Conservation (phyloP, 2,797 vertebrate species). For the Rhinoraja longicauda region DNA sequence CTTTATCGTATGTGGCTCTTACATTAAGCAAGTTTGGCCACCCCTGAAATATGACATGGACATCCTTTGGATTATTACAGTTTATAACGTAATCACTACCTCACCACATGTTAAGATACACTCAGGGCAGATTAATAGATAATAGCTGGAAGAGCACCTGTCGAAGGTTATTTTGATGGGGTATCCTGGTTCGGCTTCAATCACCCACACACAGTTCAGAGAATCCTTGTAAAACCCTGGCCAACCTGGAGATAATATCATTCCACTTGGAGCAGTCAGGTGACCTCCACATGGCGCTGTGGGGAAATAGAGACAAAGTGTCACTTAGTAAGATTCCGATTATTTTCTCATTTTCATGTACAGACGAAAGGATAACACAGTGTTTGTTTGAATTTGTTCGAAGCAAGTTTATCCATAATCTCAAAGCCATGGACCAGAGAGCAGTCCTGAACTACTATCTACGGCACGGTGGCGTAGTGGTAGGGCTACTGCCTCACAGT, state of each 20-base stretch:
- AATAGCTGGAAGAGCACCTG: conserved; percentile 62
- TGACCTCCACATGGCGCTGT: conserved; percentile 91
- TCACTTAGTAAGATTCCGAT: background rate
- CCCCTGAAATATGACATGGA: too few species aligned
- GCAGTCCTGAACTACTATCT: too few species aligned
- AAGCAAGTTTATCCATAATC: background rate
- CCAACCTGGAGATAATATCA: conserved; percentile 96
- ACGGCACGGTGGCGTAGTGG: too few species aligned
- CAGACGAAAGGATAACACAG: background rate
- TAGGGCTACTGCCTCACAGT: too few species aligned
- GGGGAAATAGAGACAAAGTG: conserved; percentile 15
- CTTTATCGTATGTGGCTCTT: too few species aligned
- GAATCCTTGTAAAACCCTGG: conserved; percentile 99
- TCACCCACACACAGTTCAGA: conserved; percentile 94
- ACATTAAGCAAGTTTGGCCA: too few species aligned
- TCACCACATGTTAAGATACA: background rate
- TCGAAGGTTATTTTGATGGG: conserved; percentile 99
- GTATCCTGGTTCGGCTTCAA: conserved; percentile 92
- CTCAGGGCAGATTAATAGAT: background rate
- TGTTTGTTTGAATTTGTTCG: background rate
- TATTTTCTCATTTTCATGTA: background rate
- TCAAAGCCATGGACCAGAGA: too few species aligned
- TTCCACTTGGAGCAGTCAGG: conserved; percentile 84
- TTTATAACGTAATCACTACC: too few species aligned
- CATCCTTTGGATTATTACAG: too few species aligned